phyloP scores from a whole-genome alignment of 1,140 invertebrate genomes.

The Latrodectus geometricus region DNA sequence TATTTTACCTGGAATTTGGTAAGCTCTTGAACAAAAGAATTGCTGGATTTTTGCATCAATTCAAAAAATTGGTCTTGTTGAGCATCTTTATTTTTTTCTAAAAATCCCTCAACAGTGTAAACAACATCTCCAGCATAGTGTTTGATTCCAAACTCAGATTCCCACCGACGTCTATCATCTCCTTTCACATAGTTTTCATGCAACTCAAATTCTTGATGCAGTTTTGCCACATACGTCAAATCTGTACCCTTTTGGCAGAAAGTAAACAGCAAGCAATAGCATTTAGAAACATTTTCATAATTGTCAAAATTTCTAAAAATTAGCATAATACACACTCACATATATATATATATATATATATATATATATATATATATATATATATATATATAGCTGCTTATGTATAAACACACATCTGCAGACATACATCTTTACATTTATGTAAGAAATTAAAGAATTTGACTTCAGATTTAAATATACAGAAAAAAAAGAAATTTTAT shows the following conservation, averaged over 20 bases:
- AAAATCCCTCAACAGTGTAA: constrained; percentile 92
- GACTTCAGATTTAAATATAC: too few relatives aligned
- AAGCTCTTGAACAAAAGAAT: constrained; percentile 89
- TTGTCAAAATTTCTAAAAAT: background rate
- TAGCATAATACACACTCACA: background rate
- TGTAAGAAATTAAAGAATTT: too few relatives aligned
- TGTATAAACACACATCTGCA: too few relatives aligned
- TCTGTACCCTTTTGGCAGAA: constrained; percentile 92
- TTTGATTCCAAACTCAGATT: constrained; percentile 88
- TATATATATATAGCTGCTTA: too few relatives aligned
- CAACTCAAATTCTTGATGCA: constrained; percentile 88
- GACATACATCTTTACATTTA: too few relatives aligned
- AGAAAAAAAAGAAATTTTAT: too few relatives aligned
- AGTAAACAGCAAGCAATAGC: constrained; percentile 57
- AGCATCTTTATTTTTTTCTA: constrained; percentile 96
- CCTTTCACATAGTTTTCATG: constrained; percentile 91
- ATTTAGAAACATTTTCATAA: constrained; percentile 5
- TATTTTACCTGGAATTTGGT: constrained; percentile 82
- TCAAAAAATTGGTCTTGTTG: constrained; percentile 96
- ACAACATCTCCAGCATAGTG: constrained; percentile 96
- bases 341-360: too few relatives aligned
- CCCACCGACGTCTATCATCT: constrained; percentile 87
- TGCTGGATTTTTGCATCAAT: constrained; percentile 86
- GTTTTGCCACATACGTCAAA: constrained; percentile 87
- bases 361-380: too few relatives aligned